Evolutionary conservation across 2,888 invertebrate species (phyloP).

Genomic region (Parthenolecanium corni): DNA sequence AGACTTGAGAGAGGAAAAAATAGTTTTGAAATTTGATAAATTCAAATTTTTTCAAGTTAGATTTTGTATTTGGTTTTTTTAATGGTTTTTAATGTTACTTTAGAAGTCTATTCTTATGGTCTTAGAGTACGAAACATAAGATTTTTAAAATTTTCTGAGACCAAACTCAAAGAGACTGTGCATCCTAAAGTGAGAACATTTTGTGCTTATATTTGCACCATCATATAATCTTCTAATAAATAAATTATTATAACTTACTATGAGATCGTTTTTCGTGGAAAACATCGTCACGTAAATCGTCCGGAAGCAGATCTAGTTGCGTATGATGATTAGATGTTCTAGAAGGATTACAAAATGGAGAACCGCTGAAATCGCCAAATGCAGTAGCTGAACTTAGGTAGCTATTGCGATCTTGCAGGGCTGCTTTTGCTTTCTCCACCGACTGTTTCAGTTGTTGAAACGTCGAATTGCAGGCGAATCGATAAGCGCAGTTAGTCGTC

Average conservation of each 20-base stretch:
- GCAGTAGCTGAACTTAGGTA: slow-evolving; percentile 60
- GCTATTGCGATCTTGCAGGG: slow-evolving; percentile 60
- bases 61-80: too few species aligned
- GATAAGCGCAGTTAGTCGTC: slow-evolving; percentile 47
- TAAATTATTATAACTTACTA: slow-evolving; percentile 22
- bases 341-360: slow-evolving; percentile 33
- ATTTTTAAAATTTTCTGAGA: too few species aligned
- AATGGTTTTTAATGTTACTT: too few species aligned
- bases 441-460: slow-evolving; percentile 83
- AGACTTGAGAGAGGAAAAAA: too few species aligned
- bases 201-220: too few species aligned
- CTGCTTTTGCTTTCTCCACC: slow-evolving; percentile 81
- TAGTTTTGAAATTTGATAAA: too few species aligned
- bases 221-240: too few species aligned
- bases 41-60: too few species aligned
- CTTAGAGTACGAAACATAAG: too few species aligned
- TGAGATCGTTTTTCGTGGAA: slow-evolving; percentile 26
- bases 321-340: slow-evolving; percentile 29
- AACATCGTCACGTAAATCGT: slow-evolving; percentile 27
- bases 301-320: slow-evolving; percentile 29
- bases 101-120: too few species aligned
- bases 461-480: slow-evolving; percentile 65
- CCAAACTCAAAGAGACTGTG: too few species aligned
- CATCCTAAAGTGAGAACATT: too few species aligned
- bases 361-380: slow-evolving; percentile 46